Base-by-base conservation (phyloP, 2,888 invertebrate species). In the Cordilura impudica region DNA sequence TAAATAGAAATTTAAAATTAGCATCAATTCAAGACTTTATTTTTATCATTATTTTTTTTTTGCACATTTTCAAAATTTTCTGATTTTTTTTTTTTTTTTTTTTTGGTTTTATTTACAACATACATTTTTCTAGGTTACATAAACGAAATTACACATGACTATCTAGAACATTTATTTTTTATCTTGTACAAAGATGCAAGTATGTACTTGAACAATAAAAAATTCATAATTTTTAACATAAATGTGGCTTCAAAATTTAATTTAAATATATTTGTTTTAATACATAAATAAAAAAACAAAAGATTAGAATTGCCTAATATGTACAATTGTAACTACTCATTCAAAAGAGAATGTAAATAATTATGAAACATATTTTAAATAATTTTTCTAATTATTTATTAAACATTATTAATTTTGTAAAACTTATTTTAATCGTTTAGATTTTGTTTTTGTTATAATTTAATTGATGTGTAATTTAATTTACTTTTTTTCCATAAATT, bases 101-200 rank as follows among this genome's bases (percentile, higher is more conserved):
- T 18, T 29, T 53, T 31, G 23, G 14, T 12, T 19, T 45, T 29
- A 18, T 45, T 10, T 35, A 45, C 35, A 21, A 29, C 8, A 29
- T 29, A 16, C 26, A 18, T 45, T 16, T 49, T 58, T 65, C 23
- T 67, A 54, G 53, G 72, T 66, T 45, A 39, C 26, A 61, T 53
- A 31, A 65, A 39, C 26, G 56, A 58, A 29, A 16, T 35, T 14
- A 63, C 35, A 7, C 63, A 56, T 63, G 61, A 71, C 31, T 71
- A 23, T 49, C 26, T 72, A 65, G 47, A 72, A 45, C 31, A 58
- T 65, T 45, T 72, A 63, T 63, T 58, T 72, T 65, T 56, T 65
- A 26, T 43, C 19, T 73, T 73, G 5, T 73, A 73, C 51, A 65
- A 58, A 65, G 18, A 73, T 18, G 39, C 65, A 73, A 73, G 72